These are phyloP conservation scores for Heliconius hewitsoni DNA, from an alignment of 1,140 invertebrate genomes.

Conservation along the genomic window DNA sequence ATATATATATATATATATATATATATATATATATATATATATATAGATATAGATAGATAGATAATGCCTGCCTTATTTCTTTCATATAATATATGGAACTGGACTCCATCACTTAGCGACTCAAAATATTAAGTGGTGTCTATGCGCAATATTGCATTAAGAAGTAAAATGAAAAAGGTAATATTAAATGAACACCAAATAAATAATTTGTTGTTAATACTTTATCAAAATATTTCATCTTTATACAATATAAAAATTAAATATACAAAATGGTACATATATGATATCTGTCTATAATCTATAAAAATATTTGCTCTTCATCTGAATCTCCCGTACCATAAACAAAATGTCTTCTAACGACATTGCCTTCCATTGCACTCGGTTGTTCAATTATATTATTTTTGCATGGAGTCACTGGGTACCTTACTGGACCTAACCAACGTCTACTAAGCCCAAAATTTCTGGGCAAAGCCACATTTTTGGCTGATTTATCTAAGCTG, in stretches of 20 bases:
- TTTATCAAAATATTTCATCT: slow-evolving; percentile 1
- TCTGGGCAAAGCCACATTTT: slow-evolving; percentile 78
- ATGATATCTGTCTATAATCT: slow-evolving; percentile 38
- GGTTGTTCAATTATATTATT: slow-evolving; percentile 58
- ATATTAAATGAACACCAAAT: not conserved
- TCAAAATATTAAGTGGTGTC: no score
- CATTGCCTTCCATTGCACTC: slow-evolving; percentile 55
- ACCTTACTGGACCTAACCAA: slow-evolving; percentile 82
- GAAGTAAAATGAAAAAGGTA: not conserved
- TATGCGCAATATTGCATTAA: not conserved
- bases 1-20: no score
- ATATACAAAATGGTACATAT: not conserved
- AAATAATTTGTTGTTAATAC: not conserved
- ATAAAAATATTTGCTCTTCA: slow-evolving; percentile 81
- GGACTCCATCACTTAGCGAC: no score
- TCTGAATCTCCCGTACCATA: slow-evolving; percentile 78
- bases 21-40: no score
- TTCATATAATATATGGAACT: no score
- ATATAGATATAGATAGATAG: no score
- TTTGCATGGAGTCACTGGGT: slow-evolving; percentile 83
- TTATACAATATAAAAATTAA: slow-evolving; percentile 8
- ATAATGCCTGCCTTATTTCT: no score
- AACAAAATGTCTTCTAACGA: slow-evolving; percentile 71
- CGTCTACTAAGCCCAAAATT: slow-evolving; percentile 81
- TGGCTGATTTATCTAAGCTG: slow-evolving; percentile 66